phyloP scores from a whole-genome alignment of 2,113 vertebrate species.

The Fregata magnificens region DNA sequence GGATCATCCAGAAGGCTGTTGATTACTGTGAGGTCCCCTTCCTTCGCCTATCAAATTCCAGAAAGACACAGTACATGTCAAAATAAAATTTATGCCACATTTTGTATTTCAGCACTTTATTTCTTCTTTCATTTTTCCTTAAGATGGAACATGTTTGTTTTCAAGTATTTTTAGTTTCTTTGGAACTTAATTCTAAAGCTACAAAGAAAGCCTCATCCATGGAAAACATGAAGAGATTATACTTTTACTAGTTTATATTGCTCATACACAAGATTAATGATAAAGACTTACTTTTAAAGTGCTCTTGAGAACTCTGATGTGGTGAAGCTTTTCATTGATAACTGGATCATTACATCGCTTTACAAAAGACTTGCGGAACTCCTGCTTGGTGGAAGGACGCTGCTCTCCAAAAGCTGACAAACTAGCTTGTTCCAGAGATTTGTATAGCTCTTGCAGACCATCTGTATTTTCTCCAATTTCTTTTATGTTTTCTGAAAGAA shows the following conservation, averaged over 20 bases:
- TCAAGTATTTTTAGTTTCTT: background rate
- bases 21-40: slow-evolving; percentile 84
- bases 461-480: slow-evolving; percentile 72
- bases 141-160: background rate
- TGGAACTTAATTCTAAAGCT: background rate
- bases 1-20: slow-evolving; percentile 85
- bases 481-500: slow-evolving; percentile 66
- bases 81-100: background rate
- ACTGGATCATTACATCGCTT: slow-evolving; percentile 85
- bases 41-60: slow-evolving; percentile 79
- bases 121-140: background rate
- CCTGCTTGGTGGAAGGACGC: slow-evolving; percentile 85
- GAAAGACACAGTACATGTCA: slow-evolving; percentile 3
- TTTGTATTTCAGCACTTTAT: background rate
- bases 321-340: slow-evolving; percentile 88
- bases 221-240: background rate
- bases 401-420: slow-evolving; percentile 85
- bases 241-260: background rate
- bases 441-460: slow-evolving; percentile 82
- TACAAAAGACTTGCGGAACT: slow-evolving; percentile 84
- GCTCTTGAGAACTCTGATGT: slow-evolving; percentile 88
- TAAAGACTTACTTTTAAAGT: slow-evolving; percentile 85
- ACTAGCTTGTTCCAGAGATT: slow-evolving; percentile 79
- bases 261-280: background rate
- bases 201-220: background rate